Base-by-base conservation (phyloP, 2,888 invertebrate genomes). In the Machimus atricapillus region DNA sequence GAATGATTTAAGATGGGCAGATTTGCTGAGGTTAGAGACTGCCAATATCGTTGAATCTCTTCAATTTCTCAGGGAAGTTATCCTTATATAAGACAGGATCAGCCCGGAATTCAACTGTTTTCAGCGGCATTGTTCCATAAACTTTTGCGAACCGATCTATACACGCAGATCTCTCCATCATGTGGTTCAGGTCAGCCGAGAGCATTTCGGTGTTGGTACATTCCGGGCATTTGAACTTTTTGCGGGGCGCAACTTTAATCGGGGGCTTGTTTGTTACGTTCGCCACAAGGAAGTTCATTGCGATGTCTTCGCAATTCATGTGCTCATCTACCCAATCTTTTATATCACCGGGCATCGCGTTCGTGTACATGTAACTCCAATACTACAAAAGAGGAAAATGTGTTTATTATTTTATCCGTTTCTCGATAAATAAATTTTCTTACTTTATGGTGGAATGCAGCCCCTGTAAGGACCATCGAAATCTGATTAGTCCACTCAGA, bases 241-340 rank as follows among this genome's bases (percentile, higher is more conserved):
- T 98, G 5, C 98, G 94, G 0, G 98, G 98, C 0, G 98, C 96
- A 43, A 98, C 98, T 93, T 97, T 97, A 87, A 99, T 97, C 0
- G 98, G 98, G 1, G 98, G 96, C 93, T 98, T 98, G 90, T 97
- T 96, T 0, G 98, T 98, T 23, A 97, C 93, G 91, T 98, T 98
- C 2, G 98, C 96, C 43, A 99, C 97, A 5, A 99, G 94, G 93
- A 98, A 99, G 93, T 99, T 99, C 98, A 99, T 98, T 0, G 98
- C 98, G 90, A 99, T 98, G 91, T 99, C 98, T 92, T 99, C 99
- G 91, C 98, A 99, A 93, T 99, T 99, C 97, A 98, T 98, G 91
- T 97, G 96, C 19, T 97, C 96, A 91, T 99, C 98, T 0, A 98
- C 98, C 97, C 97, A 98, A 86, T 95, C 94, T 88, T 96, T 95